These are phyloP conservation scores for Sarcophilus harrisii DNA, from an alignment of 2,797 vertebrate species.

Conservation along the genomic window DNA sequence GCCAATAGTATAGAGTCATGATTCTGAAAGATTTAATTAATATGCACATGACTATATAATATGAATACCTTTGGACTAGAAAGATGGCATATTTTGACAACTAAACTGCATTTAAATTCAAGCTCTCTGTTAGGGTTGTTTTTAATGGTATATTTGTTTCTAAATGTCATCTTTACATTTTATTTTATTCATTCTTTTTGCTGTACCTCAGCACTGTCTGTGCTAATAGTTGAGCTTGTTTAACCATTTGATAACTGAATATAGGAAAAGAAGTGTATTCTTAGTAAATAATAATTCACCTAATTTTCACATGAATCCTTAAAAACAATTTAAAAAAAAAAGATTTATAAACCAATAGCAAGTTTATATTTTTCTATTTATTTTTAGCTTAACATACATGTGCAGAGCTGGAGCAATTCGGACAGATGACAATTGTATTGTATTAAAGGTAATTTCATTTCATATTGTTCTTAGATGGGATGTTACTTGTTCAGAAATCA, in stretches of 20 bases:
- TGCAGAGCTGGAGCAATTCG: slow-evolving; percentile 97
- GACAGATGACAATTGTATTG: slow-evolving; percentile 94
- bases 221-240: slow-evolving; percentile 46
- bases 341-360: neutral
- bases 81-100: neutral
- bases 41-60: slow-evolving; percentile 9
- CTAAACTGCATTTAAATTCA: slow-evolving; percentile 35
- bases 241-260: slow-evolving; percentile 22
- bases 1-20: slow-evolving; percentile 39
- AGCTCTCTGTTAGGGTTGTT: slow-evolving; percentile 16
- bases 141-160: neutral
- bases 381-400: slow-evolving; percentile 97
- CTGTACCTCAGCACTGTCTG: neutral
- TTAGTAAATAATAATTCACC: slow-evolving; percentile 25
- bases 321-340: slow-evolving; percentile 53
- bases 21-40: slow-evolving; percentile 11
- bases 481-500: slow-evolving; percentile 23
- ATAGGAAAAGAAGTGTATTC: slow-evolving; percentile 25
- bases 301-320: slow-evolving; percentile 15
- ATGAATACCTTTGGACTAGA: slow-evolving; percentile 17
- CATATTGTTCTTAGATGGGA: slow-evolving; percentile 8
- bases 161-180: neutral
- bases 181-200: neutral
- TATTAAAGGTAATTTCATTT: slow-evolving; percentile 91
- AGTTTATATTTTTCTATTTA: slow-evolving; percentile 44